Conservation (phyloP, 2,797 vertebrate genomes). For the Orientallactaga sibirica region DNA sequence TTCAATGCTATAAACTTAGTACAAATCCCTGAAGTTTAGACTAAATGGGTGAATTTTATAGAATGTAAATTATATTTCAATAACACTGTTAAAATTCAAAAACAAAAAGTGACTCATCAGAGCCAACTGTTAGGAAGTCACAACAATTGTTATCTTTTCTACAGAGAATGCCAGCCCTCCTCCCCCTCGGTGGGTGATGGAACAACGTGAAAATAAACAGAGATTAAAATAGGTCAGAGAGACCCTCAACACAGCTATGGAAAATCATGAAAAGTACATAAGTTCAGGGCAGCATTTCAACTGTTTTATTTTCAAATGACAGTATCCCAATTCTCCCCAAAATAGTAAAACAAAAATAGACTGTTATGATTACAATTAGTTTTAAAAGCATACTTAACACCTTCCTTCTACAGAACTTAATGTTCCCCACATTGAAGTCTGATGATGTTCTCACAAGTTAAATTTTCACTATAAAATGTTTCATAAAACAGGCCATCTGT, state of each 20-base stretch:
- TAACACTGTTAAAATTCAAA: constrained; percentile 36
- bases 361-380: not conserved
- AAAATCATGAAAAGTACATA: constrained; percentile 84
- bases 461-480: constrained; percentile 32
- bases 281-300: constrained; percentile 60
- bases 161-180: constrained; percentile 3
- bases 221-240: constrained; percentile 78
- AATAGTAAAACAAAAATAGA: constrained; percentile 23
- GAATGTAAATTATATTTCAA: constrained; percentile 27
- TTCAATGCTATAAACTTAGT: not conserved
- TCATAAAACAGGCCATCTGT: constrained; percentile 52
- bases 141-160: constrained; percentile 41
- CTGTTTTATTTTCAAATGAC: constrained; percentile 52
- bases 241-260: constrained; percentile 62
- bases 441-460: constrained; percentile 48
- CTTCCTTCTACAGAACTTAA: constrained; percentile 51
- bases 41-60: not conserved
- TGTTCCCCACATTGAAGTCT: not conserved
- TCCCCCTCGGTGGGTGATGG: not conserved
- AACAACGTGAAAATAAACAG: constrained; percentile 45
- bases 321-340: not conserved
- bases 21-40: constrained; percentile 13
- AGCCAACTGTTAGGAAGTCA: constrained; percentile 35
- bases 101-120: constrained; percentile 31
- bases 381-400: constrained; percentile 20